A percentile compares a stretch with the other conserved stretches of the same genome.
These are phyloP conservation scores for Carterocephalus palaemon DNA, from an alignment of 2,888 invertebrate genomes.

Conservation along the genomic window DNA sequence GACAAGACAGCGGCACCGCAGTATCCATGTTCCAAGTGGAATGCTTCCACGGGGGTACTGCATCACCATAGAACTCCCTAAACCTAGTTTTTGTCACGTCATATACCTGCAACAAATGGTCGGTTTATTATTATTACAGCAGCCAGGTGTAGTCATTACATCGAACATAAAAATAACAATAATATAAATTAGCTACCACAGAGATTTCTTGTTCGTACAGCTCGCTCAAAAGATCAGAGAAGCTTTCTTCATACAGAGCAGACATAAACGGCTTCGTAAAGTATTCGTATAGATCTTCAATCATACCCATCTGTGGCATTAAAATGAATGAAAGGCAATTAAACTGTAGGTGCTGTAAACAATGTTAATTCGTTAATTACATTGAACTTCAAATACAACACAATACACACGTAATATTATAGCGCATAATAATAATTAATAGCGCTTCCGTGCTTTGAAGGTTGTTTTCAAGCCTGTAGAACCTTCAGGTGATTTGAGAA, in stretches of 20 bases:
- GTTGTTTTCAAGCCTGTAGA: too few relatives aligned
- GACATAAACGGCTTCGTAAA: conserved; percentile 83
- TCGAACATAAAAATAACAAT: conserved; percentile 2
- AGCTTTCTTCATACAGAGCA: conserved; percentile 81
- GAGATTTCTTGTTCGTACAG: conserved; percentile 57
- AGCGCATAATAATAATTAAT: too few relatives aligned
- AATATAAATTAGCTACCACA: conserved; percentile 39
- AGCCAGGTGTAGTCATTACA: too few relatives aligned
- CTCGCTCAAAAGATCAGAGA: conserved; percentile 59
- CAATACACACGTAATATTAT: not conserved
- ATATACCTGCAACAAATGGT: conserved; percentile 37
- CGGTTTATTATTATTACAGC: not conserved
- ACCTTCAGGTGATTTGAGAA: too few relatives aligned
- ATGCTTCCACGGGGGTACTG: too few relatives aligned
- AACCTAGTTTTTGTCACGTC: conserved; percentile 47
- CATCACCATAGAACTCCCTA: conserved; percentile 26
- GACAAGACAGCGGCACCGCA: not conserved
- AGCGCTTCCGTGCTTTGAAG: too few relatives aligned
- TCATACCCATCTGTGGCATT: conserved; percentile 65
- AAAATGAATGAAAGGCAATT: not conserved
- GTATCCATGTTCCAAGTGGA: not conserved
- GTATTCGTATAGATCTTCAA: conserved; percentile 82
- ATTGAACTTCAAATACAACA: not conserved
- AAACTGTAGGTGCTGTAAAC: not conserved
- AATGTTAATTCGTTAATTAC: not conserved